Percentiles rank a stretch among this genome's conserved stretches.
These are phyloP conservation scores for Schizopygopsis malacanthus DNA, from an alignment of 2,797 vertebrate species.

Conservation along the genomic window DNA sequence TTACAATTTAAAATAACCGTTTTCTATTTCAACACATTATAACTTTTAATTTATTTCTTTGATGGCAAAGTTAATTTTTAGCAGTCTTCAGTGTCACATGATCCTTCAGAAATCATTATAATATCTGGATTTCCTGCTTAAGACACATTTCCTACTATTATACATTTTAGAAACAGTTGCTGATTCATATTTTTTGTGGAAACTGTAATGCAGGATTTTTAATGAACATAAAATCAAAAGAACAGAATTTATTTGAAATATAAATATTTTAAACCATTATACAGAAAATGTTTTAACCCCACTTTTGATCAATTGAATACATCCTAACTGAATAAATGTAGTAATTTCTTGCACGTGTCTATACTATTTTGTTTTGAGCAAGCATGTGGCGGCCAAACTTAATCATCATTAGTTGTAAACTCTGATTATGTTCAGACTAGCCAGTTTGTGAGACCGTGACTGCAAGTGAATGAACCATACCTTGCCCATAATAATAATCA, in stretches of 20 bases:
- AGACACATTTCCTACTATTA: not conserved
- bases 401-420: not conserved
- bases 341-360: not conserved
- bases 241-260: not conserved
- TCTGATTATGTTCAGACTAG: not conserved
- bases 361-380: not conserved
- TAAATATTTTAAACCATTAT: not conserved
- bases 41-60: not conserved
- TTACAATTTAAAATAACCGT: not conserved
- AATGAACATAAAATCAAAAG: not conserved
- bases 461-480: not conserved
- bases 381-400: not conserved
- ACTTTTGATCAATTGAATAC: not conserved
- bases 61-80: not conserved
- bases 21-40: not conserved
- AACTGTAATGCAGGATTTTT: not conserved
- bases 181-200: not conserved
- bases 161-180: not conserved
- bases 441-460: not conserved
- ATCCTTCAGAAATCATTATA: not conserved
- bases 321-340: not conserved
- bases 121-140: not conserved
- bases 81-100: not conserved
- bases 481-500: not conserved
- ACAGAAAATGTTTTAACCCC: not conserved